Conservation (phyloP, 2,113 vertebrate species). For the Candoia aspera region DNA sequence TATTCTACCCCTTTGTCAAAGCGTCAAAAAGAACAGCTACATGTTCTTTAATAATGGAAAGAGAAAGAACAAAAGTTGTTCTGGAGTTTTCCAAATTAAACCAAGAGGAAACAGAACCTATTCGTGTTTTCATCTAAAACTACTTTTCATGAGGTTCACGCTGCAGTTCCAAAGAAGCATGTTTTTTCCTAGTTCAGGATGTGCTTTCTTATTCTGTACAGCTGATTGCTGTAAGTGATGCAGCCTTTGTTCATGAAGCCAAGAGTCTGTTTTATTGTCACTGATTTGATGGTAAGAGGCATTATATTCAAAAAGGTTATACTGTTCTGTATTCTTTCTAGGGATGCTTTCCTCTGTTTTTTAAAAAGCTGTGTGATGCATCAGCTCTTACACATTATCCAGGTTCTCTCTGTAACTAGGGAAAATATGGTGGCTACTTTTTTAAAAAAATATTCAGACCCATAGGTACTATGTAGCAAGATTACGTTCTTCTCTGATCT, state of each 20-base stretch:
- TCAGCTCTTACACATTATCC: not conserved
- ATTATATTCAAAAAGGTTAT: not conserved
- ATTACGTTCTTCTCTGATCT: not conserved
- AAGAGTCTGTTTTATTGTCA: not conserved
- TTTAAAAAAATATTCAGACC: not conserved
- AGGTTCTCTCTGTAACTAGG: not conserved
- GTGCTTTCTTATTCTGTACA: not conserved
- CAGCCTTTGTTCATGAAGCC: not conserved
- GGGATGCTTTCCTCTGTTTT: not conserved
- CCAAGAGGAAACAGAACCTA: not conserved
- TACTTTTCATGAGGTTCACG: not conserved
- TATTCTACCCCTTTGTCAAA: not conserved
- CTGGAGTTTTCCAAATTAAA: not conserved
- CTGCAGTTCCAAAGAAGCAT: not conserved
- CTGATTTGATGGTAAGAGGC: not conserved
- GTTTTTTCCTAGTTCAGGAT: not conserved
- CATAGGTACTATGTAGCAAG: not conserved
- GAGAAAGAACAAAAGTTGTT: not conserved
- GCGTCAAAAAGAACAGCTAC: not conserved
- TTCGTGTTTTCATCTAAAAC: not conserved
- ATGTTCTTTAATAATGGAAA: not conserved
- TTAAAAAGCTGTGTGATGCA: not conserved
- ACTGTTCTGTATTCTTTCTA: not conserved
- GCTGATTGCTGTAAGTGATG: not conserved
- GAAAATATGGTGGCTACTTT: not conserved